Percentiles rank a stretch among this genome's conserved stretches.
These are phyloP conservation scores for Trachymyrmex septentrionalis DNA, from an alignment of 1,140 invertebrate species.

Conservation along the genomic window DNA sequence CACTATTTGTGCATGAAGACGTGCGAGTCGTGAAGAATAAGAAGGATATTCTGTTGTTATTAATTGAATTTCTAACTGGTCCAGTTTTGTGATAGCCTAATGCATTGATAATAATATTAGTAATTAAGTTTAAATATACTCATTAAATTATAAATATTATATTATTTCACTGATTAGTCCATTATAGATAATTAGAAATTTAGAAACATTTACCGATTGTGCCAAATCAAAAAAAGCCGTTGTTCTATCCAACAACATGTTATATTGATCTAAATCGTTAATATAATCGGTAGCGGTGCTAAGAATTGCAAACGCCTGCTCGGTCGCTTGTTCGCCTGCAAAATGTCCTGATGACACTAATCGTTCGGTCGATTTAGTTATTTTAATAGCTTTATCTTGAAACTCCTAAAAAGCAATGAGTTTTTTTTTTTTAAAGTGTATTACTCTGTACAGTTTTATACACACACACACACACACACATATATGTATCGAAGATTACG, in stretches of 20 bases:
- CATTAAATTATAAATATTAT: not conserved
- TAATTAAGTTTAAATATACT: slow-evolving; percentile 28
- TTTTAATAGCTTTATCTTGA: slow-evolving; percentile 92
- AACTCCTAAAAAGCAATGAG: slow-evolving; percentile 86
- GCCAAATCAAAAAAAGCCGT: slow-evolving; percentile 92
- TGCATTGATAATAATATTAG: slow-evolving; percentile 41
- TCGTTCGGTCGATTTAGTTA: slow-evolving; percentile 93
- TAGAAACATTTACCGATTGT: slow-evolving; percentile 88
- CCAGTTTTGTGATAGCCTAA: slow-evolving; percentile 91
- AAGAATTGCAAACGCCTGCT: slow-evolving; percentile 91
- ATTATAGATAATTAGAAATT: not conserved
- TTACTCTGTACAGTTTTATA: not conserved
- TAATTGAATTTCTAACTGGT: slow-evolving; percentile 92
- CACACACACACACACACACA: no score
- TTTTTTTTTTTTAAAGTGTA: not conserved
- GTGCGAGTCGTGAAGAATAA: slow-evolving; percentile 89
- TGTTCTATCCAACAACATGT: slow-evolving; percentile 89
- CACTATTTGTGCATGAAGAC: slow-evolving; percentile 89
- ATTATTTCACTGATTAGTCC: not conserved
- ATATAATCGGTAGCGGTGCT: slow-evolving; percentile 91
- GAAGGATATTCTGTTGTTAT: slow-evolving; percentile 89
- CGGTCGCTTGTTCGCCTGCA: slow-evolving; percentile 90
- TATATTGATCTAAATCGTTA: slow-evolving; percentile 90
- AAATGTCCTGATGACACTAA: slow-evolving; percentile 90
- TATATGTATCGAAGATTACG: not conserved